phyloP scores from a whole-genome alignment of 2,113 vertebrate genomes.

The Dryoscopus gambensis region DNA sequence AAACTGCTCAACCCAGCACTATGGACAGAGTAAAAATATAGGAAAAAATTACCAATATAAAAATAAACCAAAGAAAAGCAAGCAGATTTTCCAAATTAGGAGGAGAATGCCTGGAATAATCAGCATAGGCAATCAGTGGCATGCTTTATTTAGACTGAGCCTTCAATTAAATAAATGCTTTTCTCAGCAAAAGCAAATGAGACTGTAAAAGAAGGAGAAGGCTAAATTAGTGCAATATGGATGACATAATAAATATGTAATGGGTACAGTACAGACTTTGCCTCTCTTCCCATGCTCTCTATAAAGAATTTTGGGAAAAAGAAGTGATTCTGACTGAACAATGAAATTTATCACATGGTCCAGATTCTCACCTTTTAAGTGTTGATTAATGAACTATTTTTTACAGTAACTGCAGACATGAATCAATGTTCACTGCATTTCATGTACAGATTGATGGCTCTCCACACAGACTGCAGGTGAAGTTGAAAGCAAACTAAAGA shows the following conservation, averaged over 20 bases:
- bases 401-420: not conserved
- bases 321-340: not conserved
- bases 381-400: not conserved
- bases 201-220: conserved; percentile 18
- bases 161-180: conserved; percentile 64
- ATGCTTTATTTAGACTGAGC: conserved; percentile 55
- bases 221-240: conserved; percentile 35
- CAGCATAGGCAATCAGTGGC: conserved; percentile 50
- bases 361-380: not conserved
- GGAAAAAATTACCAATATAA: conserved; percentile 4
- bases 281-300: not conserved
- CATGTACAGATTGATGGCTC: not conserved
- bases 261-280: conserved; percentile 18
- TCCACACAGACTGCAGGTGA: not conserved
- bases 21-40: not conserved
- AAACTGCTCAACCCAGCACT: not conserved
- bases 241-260: conserved; percentile 60
- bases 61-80: conserved; percentile 50
- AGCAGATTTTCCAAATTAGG: conserved; percentile 53
- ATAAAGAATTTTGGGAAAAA: not conserved
- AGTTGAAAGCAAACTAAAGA: not conserved
- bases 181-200: conserved; percentile 63
- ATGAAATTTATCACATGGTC: not conserved
- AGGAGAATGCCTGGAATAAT: conserved; percentile 53
- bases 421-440: not conserved